Evolutionary conservation across 2,113 vertebrate species (phyloP).

Genomic region (Genyomyrus donnyi): DNA sequence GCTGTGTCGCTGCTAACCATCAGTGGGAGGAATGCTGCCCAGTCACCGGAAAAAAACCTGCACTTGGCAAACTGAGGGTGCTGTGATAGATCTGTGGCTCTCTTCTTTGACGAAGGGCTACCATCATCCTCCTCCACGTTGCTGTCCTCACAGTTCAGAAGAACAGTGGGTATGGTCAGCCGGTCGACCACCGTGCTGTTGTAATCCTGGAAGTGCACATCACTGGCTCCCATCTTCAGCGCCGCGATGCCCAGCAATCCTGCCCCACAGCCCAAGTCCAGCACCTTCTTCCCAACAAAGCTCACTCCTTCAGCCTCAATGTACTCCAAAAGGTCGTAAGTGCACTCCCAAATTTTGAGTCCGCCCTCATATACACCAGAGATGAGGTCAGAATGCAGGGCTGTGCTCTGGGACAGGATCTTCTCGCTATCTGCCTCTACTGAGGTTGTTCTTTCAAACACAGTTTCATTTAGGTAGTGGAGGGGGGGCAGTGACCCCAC

Average conservation of each 20-base stretch:
- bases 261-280: constrained; percentile 90
- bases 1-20: constrained; percentile 48
- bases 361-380: constrained; percentile 90
- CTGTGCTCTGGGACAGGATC: constrained; percentile 60
- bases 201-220: constrained; percentile 91
- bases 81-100: constrained; percentile 35
- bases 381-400: constrained; percentile 82
- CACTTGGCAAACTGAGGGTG: constrained; percentile 47
- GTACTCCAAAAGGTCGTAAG: constrained; percentile 79
- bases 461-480: constrained; percentile 56
- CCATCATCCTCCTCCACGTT: constrained; percentile 8
- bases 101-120: constrained; percentile 42
- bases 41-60: constrained; percentile 85
- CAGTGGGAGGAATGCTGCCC: constrained; percentile 71
- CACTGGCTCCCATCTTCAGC: constrained; percentile 63
- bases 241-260: constrained; percentile 82
- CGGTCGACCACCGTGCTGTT: constrained; percentile 85
- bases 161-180: constrained; percentile 76
- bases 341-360: constrained; percentile 95
- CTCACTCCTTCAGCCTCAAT: constrained; percentile 58
- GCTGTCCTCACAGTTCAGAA: constrained; percentile 61
- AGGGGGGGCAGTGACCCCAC: constrained; percentile 59
- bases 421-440: constrained; percentile 62
- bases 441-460: constrained; percentile 51
- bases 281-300: constrained; percentile 66